Conservation (phyloP, 2,888 invertebrate genomes). For the Eucriotettix oculatus region DNA sequence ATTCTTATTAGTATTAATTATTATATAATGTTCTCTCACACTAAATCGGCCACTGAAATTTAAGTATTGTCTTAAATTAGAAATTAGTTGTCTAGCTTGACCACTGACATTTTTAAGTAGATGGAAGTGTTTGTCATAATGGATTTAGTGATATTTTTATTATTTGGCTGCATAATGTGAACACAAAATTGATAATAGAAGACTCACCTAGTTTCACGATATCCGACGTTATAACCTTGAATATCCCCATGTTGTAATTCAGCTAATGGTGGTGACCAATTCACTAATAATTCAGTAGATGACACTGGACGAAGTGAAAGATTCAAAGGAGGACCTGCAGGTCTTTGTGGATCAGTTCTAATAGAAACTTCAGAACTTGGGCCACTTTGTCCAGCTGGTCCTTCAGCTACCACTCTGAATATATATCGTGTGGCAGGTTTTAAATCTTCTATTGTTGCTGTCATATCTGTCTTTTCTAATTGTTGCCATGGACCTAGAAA, state of each 20-base stretch:
- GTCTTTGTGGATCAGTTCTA: conserved; percentile 51
- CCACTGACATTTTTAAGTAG: too few relatives aligned
- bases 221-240: conserved; percentile 59
- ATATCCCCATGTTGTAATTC: conserved; percentile 59
- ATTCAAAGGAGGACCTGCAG: conserved; percentile 50
- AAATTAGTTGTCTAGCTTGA: too few relatives aligned
- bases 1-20: too few relatives aligned
- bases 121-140: too few relatives aligned
- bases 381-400: conserved; percentile 51
- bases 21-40: too few relatives aligned
- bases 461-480: conserved; percentile 39
- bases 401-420: conserved; percentile 55
- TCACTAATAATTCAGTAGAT: conserved; percentile 54
- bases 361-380: conserved; percentile 46
- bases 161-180: too few relatives aligned
- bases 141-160: too few relatives aligned
- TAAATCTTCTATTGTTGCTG: conserved; percentile 46
- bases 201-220: conserved; percentile 31
- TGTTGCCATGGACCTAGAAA: conserved; percentile 43
- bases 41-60: too few relatives aligned
- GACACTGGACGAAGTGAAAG: conserved; percentile 51
- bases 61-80: too few relatives aligned
- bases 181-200: background rate
- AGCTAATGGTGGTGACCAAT: conserved; percentile 53
- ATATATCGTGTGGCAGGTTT: conserved; percentile 54